Evolutionary conservation across 2,797 vertebrate genomes (phyloP), one percentile per base, ranked within the genome.

Genomic region (Acanthurus leucopareius): DNA sequence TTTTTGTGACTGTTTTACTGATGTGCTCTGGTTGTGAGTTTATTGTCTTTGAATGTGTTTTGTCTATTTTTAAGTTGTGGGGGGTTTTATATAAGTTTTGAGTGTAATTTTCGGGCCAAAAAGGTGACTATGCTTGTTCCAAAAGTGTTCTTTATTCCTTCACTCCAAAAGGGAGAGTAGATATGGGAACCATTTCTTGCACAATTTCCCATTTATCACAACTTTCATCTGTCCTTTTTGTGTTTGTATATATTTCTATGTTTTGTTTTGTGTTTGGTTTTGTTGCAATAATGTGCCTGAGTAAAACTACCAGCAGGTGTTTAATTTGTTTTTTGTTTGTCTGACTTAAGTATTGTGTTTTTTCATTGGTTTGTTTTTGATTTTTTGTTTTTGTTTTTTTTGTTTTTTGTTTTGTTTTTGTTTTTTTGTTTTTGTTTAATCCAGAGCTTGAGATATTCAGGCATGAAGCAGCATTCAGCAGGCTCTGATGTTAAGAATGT

Each of bases 401-500:
- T 53, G 52, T 11, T 38, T 53, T 35, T 32, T 1, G 52, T 32
- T 32, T 2, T 32, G 3, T 32, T 5, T 32, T 32, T 16, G 20
- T 57, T 63, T 75, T 15, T 70, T 40, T 53, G 52, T 11, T 38
- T 53, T 35, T 32, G 73, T 86, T 91, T 66, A 49, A 84, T 72
- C n/a, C 75, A 65, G 86, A 86, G 83, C 69, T 79, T 48, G 54
- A 68, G 79, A 79, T 80, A 76, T 86, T 79, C 74, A 80, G 79
- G 67, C 86, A 82, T 73, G 57, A 79, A 74, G 85, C 79, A 86
- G 77, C 86, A 88, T 82, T 89, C 87, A 81, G 80, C 85, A 68
- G 89, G 87, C 78, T 92, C 91, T 91, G 86, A 92, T 91, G 80
- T 91, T 75, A 78, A 90, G 89, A 92, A 92, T 89, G 90, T 93